Percentiles rank a stretch among this genome's conserved stretches.
Evolutionary conservation across 2,797 vertebrate species (phyloP).

Genomic region (Pseudomugil tenellus): DNA sequence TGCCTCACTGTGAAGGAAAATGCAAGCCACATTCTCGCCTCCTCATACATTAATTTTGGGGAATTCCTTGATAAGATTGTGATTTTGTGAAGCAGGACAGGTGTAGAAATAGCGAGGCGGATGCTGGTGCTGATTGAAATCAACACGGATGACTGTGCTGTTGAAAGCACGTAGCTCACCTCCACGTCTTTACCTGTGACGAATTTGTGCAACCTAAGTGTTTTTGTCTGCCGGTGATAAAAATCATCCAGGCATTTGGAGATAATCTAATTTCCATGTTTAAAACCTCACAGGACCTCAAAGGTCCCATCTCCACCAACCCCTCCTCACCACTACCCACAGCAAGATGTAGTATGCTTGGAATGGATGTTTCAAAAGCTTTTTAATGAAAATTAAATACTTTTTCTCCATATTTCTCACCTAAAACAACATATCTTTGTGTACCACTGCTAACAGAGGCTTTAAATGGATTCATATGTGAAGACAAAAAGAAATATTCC

Average conservation of each 20-base stretch:
- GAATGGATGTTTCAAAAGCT: slow-evolving; percentile 1
- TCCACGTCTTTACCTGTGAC: slow-evolving; percentile 38
- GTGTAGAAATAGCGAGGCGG: slow-evolving; percentile 58
- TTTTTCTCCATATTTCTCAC: not conserved
- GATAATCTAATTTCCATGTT: slow-evolving; percentile 19
- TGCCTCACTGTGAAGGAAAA: slow-evolving; percentile 52
- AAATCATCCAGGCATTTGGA: slow-evolving; percentile 30
- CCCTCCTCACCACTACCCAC: not conserved
- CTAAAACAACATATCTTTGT: slow-evolving; percentile 23
- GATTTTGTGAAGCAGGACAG: slow-evolving; percentile 34
- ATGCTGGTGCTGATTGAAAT: slow-evolving; percentile 52
- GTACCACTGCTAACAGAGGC: slow-evolving; percentile 32
- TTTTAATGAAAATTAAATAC: slow-evolving; percentile 5
- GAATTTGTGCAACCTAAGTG: slow-evolving; percentile 21
- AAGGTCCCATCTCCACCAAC: not conserved
- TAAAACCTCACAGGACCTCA: not conserved
- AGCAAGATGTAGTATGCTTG: not conserved
- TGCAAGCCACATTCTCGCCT: slow-evolving; percentile 23
- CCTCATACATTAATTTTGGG: slow-evolving; percentile 28
- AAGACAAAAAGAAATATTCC: slow-evolving; percentile 32
- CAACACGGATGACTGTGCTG: slow-evolving; percentile 42
- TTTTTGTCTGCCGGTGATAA: slow-evolving; percentile 43
- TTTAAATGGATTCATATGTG: slow-evolving; percentile 40
- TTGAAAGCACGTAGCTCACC: slow-evolving; percentile 65
- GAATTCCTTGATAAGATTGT: slow-evolving; percentile 63